phyloP scores from a whole-genome alignment of 2,797 vertebrate genomes.

The Sternotherus odoratus region DNA sequence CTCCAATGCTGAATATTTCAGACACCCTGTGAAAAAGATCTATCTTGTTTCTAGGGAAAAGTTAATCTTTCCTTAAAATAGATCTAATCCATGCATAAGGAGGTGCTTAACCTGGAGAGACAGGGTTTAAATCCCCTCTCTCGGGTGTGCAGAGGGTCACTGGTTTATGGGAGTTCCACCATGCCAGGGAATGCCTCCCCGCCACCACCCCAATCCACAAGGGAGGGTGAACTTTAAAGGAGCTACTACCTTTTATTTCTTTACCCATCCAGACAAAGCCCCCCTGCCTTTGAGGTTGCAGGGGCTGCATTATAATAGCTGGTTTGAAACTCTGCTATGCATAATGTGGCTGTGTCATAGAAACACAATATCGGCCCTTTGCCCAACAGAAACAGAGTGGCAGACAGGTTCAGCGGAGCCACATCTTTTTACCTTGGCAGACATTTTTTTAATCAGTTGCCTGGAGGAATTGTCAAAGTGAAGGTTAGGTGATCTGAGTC shows the following conservation, averaged over 20 bases:
- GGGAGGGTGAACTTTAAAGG: not conserved
- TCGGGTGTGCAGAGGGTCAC: not conserved
- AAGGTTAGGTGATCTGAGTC: constrained; percentile 2
- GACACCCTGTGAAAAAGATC: not conserved
- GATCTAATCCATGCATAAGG: not conserved
- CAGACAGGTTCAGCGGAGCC: not conserved
- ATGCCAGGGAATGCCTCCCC: not conserved
- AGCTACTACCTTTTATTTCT: not conserved
- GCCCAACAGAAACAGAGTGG: not conserved
- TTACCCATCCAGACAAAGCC: not conserved
- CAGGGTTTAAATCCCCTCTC: not conserved
- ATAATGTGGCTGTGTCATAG: constrained; percentile 2
- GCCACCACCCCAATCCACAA: not conserved
- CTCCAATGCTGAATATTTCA: not conserved
- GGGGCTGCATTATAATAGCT: not conserved
- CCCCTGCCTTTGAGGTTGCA: not conserved
- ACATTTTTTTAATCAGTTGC: not conserved
- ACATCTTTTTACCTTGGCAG: not conserved
- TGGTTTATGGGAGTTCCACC: not conserved
- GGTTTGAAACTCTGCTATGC: not conserved
- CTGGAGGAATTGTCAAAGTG: constrained; percentile 6
- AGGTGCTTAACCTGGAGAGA: not conserved
- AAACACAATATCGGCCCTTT: not conserved
- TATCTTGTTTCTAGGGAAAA: not conserved
- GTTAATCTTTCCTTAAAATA: not conserved